These are phyloP conservation scores for Anas platyrhynchos DNA, from an alignment of 2,113 vertebrate species.

Conservation along the genomic window DNA sequence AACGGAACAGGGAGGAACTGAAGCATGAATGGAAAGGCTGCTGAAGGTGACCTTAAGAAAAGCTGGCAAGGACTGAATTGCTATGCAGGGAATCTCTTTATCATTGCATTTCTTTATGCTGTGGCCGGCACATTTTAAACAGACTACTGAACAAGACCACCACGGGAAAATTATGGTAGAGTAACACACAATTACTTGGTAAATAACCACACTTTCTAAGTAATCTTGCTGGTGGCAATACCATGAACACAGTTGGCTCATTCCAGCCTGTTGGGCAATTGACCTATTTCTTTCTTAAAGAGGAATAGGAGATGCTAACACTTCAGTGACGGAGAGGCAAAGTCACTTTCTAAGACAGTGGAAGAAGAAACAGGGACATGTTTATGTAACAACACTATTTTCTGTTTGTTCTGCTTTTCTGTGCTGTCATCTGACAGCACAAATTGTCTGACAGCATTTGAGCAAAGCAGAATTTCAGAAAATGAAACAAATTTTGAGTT, in stretches of 20 bases:
- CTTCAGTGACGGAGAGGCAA: not conserved
- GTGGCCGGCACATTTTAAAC: not conserved
- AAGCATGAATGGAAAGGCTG: not conserved
- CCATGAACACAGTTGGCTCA: not conserved
- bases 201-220: not conserved
- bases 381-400: not conserved
- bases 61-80: not conserved
- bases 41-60: conserved; percentile 37
- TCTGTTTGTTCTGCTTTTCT: not conserved
- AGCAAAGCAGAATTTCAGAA: not conserved
- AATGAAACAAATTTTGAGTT: not conserved
- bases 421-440: not conserved
- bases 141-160: not conserved
- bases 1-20: not conserved
- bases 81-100: not conserved
- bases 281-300: not conserved
- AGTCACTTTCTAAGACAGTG: not conserved
- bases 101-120: not conserved
- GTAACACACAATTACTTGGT: not conserved
- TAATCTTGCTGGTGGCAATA: not conserved
- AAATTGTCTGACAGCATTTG: not conserved
- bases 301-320: not conserved
- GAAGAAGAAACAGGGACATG: not conserved
- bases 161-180: not conserved
- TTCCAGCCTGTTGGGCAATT: not conserved